A percentile compares a stretch with the other conserved stretches of the same genome.
phyloP scores from a whole-genome alignment of 2,888 invertebrate genomes.

The Euspilapteryx auroguttella region DNA sequence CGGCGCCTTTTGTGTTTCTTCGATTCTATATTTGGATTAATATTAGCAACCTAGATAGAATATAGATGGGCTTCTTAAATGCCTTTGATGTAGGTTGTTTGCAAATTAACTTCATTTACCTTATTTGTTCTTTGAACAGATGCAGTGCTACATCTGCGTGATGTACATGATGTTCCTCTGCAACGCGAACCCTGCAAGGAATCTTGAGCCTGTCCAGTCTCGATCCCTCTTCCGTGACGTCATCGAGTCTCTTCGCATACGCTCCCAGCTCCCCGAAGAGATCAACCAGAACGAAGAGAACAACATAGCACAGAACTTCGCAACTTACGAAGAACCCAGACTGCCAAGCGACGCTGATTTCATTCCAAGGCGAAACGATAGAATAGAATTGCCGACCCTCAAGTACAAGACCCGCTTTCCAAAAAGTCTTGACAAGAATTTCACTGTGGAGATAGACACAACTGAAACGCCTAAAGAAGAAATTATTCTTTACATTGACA shows the following conservation, averaged over 20 bases:
- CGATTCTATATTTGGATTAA: too few relatives aligned
- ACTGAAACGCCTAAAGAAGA: constrained; percentile 22
- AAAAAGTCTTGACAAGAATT: constrained; percentile 22
- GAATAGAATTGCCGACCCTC: constrained; percentile 39
- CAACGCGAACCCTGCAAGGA: constrained; percentile 9
- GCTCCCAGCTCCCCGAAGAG: constrained; percentile 31
- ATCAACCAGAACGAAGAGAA: constrained; percentile 33
- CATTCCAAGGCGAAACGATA: constrained; percentile 39
- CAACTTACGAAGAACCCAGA: constrained; percentile 24
- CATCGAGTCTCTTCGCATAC: constrained; percentile 37
- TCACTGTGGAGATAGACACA: constrained; percentile 11
- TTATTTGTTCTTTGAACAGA: constrained; percentile 21
- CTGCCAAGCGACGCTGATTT: constrained; percentile 32
- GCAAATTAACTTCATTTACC: too few relatives aligned
- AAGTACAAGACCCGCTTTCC: constrained; percentile 43
- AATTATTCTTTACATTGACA: constrained; percentile 28
- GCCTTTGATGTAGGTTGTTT: too few relatives aligned
- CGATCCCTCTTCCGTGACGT: constrained; percentile 43
- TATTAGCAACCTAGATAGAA: too few relatives aligned
- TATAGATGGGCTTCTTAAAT: too few relatives aligned
- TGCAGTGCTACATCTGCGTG: constrained; percentile 49
- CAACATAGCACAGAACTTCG: constrained; percentile 26
- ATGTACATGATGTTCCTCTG: constrained; percentile 39
- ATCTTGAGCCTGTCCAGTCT: constrained; percentile 7
- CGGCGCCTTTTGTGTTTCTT: too few relatives aligned